phyloP scores from a whole-genome alignment of 2,797 vertebrate species.

The Enteromius unitaeniatus region DNA sequence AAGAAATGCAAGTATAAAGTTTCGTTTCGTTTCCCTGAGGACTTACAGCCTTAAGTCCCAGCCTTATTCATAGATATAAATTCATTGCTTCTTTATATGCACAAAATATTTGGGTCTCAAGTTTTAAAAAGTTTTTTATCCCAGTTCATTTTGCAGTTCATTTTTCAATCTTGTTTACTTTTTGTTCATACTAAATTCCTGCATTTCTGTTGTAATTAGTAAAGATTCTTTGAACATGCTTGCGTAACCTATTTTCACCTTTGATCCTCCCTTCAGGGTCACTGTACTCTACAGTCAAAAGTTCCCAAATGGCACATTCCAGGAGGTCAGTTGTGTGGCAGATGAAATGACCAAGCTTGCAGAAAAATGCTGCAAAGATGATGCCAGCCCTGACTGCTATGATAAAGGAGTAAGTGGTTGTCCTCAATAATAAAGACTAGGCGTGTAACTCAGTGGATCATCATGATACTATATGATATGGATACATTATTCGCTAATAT shows the following conservation, averaged over 20 bases:
- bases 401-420: constrained; percentile 69
- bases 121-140: background rate
- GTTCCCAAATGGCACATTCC: constrained; percentile 78
- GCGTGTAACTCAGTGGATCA: no score
- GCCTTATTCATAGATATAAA: background rate
- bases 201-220: background rate
- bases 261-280: constrained; percentile 64
- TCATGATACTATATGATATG: no score
- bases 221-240: background rate
- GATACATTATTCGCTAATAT: background rate
- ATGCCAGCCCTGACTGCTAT: constrained; percentile 74
- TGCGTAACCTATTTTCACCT: background rate
- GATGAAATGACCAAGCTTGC: constrained; percentile 75
- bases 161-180: background rate
- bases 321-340: constrained; percentile 74
- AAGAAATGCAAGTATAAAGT: constrained; percentile 74
- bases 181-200: background rate
- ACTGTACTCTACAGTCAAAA: constrained; percentile 79
- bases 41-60: background rate
- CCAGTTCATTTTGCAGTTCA: background rate
- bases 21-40: background rate
- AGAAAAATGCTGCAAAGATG: constrained; percentile 73
- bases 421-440: no score
- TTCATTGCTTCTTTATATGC: background rate
- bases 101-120: background rate